phyloP scores from a whole-genome alignment of 2,888 invertebrate genomes.

The Tenodera sinensis region DNA sequence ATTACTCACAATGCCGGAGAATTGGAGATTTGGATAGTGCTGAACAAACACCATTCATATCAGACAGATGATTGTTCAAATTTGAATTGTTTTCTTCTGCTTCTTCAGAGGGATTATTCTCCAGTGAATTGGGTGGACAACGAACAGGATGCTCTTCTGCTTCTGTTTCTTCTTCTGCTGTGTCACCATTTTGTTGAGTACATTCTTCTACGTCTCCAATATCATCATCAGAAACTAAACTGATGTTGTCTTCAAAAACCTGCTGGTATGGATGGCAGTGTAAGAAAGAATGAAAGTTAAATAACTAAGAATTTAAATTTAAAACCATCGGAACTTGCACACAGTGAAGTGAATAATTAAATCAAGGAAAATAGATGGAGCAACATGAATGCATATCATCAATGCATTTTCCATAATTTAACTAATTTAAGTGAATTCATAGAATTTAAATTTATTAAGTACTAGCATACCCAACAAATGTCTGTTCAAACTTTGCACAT shows the following conservation, averaged over 20 bases:
- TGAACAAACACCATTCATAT: background rate
- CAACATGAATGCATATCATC: too few relatives aligned
- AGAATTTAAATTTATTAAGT: too few relatives aligned
- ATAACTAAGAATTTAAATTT: background rate
- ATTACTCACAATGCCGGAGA: background rate
- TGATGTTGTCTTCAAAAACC: slow-evolving; percentile 58
- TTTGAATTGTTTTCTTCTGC: background rate
- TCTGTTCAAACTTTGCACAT: too few relatives aligned
- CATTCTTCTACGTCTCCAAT: slow-evolving; percentile 31
- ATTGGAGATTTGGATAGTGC: background rate
- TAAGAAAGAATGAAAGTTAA: background rate
- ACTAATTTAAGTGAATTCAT: too few relatives aligned
- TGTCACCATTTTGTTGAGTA: slow-evolving; percentile 20
- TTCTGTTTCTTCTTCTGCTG: slow-evolving; percentile 30
- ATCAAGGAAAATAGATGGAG: too few relatives aligned
- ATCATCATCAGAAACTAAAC: slow-evolving; percentile 50
- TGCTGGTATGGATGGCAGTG: slow-evolving; percentile 33
- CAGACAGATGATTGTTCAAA: background rate
- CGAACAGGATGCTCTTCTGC: slow-evolving; percentile 18
- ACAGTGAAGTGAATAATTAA: too few relatives aligned
- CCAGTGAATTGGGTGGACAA: slow-evolving; percentile 31
- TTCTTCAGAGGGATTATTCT: slow-evolving; percentile 12
- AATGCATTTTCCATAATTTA: too few relatives aligned
- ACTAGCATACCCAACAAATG: too few relatives aligned
- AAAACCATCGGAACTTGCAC: too few relatives aligned